phyloP scores from a whole-genome alignment of 2,797 vertebrate genomes.

The Erethizon dorsatum region DNA sequence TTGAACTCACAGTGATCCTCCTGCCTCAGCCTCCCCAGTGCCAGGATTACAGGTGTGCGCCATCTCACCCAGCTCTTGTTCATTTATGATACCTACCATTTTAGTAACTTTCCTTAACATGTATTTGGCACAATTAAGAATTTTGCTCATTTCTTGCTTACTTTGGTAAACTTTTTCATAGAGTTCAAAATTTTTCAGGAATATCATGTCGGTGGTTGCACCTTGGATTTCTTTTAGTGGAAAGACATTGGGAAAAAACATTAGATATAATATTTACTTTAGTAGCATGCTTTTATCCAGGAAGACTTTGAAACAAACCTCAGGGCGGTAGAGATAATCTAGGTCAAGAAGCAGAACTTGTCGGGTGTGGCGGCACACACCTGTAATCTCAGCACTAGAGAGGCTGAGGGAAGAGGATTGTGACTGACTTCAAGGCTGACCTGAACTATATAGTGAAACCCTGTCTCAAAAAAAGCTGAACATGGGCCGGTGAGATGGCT shows the following conservation, averaged over 20 bases:
- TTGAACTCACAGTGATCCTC: background rate
- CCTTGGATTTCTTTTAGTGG: conserved; percentile 11
- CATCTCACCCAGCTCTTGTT: background rate
- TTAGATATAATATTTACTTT: background rate
- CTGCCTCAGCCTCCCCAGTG: background rate
- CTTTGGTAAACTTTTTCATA: conserved; percentile 37
- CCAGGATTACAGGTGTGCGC: background rate
- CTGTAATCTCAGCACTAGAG: no score
- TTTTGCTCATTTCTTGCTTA: background rate
- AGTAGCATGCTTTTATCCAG: conserved; percentile 27
- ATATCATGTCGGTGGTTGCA: background rate
- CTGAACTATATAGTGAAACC: no score
- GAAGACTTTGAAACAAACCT: background rate
- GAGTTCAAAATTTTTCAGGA: background rate
- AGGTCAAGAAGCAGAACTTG: background rate
- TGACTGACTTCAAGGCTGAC: no score
- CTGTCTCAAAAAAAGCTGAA: no score
- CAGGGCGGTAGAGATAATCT: background rate
- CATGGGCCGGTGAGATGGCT: no score
- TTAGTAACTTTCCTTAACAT: background rate
- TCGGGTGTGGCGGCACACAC: no score
- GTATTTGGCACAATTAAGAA: background rate
- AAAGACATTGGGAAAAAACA: background rate
- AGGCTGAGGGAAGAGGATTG: no score
- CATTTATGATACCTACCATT: background rate